These are phyloP conservation scores for Leptopterna dolabrata DNA, from an alignment of 2,888 invertebrate species.

Conservation along the genomic window DNA sequence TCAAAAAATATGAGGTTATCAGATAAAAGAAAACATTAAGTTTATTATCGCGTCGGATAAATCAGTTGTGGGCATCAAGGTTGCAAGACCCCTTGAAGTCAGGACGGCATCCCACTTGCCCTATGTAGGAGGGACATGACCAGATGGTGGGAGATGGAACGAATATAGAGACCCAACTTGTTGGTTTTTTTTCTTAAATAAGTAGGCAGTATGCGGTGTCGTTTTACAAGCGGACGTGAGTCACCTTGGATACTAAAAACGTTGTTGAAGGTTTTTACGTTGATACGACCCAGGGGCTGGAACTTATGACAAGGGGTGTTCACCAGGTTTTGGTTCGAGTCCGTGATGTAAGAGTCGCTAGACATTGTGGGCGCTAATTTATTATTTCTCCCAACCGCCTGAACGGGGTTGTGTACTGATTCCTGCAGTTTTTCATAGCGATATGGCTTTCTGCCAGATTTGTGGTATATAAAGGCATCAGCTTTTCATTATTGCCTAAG, in stretches of 20 bases:
- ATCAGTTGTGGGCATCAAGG: conserved; percentile 31
- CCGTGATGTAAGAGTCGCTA: not conserved
- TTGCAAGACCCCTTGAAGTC: not conserved
- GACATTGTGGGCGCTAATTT: not conserved
- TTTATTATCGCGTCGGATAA: not conserved
- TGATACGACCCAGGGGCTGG: not conserved
- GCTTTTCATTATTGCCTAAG: no score
- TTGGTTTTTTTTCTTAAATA: not conserved
- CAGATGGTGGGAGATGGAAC: not conserved
- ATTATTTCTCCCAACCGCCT: no score
- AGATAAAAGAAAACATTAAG: not conserved
- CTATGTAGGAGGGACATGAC: conserved; percentile 4
- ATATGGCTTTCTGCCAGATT: no score
- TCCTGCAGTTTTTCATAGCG: no score
- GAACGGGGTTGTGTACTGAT: no score
- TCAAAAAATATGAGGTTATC: not conserved
- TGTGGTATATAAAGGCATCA: no score
- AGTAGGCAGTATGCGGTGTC: not conserved
- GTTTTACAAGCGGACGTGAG: not conserved
- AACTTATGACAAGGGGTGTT: not conserved
- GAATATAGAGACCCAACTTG: not conserved
- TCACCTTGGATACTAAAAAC: not conserved
- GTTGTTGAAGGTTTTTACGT: not conserved
- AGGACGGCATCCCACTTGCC: not conserved
- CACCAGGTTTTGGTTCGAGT: not conserved